These are phyloP conservation scores for Trachelus stipa DNA, from an alignment of 2,888 invertebrate genomes.

Conservation along the genomic window DNA sequence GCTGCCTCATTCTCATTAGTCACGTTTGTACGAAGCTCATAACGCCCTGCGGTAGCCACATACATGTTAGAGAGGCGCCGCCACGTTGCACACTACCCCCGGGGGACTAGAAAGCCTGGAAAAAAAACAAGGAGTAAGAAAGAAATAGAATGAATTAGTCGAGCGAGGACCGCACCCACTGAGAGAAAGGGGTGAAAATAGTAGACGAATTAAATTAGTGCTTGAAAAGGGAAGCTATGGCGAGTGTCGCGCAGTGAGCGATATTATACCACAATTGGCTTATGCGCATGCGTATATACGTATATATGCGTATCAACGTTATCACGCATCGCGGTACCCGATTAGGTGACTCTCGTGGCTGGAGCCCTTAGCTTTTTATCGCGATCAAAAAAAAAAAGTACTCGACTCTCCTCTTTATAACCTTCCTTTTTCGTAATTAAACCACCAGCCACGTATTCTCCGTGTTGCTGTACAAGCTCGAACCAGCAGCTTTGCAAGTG, in stretches of 20 bases:
- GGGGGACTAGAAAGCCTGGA: constrained; percentile 16
- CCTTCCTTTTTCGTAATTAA: not conserved
- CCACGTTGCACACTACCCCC: constrained; percentile 14
- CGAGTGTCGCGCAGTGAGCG: not conserved
- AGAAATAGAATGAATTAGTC: constrained; percentile 25
- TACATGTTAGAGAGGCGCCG: constrained; percentile 1
- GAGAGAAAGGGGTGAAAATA: constrained; percentile 10
- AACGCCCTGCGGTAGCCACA: constrained; percentile 19
- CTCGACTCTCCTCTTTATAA: not conserved
- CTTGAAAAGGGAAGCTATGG: not conserved
- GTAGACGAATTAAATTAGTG: constrained; percentile 9
- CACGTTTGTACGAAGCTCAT: constrained; percentile 41
- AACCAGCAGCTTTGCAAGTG: not conserved
- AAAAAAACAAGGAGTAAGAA: constrained; percentile 12
- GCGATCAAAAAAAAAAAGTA: not conserved
- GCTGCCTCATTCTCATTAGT: constrained; percentile 48
- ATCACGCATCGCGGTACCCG: not conserved
- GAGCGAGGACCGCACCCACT: constrained; percentile 12
- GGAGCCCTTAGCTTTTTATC: not conserved
- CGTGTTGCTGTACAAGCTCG: not conserved
- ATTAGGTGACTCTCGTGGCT: not conserved
- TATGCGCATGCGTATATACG: not conserved
- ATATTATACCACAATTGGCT: not conserved
- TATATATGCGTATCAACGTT: not conserved
- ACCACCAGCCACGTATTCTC: not conserved